Conservation (phyloP, 2,113 vertebrate species). For the Tragelaphus strepsiceros region DNA sequence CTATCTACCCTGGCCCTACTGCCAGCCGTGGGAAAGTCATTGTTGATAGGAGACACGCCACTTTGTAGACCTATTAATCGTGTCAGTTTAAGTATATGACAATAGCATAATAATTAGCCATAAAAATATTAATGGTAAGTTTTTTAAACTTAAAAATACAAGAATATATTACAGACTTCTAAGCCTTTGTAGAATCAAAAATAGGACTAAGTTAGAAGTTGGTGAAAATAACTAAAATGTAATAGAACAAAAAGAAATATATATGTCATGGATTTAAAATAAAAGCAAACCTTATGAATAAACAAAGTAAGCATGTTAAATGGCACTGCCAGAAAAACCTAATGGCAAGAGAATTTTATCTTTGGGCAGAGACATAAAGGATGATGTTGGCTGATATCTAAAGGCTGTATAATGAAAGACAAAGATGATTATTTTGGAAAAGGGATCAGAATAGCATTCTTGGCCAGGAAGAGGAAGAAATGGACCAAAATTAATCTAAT, state of each 20-base stretch:
- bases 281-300: neutral
- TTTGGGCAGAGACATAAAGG: neutral
- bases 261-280: neutral
- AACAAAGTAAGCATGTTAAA: neutral
- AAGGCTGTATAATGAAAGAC: neutral
- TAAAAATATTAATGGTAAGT: neutral
- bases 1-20: neutral
- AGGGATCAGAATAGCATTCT: neutral
- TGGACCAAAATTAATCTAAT: neutral
- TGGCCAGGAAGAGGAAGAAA: slow-evolving; percentile 8
- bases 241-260: neutral
- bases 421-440: slow-evolving; percentile 17
- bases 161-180: neutral
- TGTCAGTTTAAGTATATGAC: neutral
- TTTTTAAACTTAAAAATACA: neutral
- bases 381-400: neutral
- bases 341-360: neutral
- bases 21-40: neutral
- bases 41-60: neutral
- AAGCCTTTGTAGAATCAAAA: neutral
- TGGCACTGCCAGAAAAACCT: neutral
- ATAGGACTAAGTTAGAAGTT: neutral
- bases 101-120: neutral
- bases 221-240: neutral
- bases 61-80: neutral